These are phyloP conservation scores for Dione vanillae DNA, from an alignment of 2,888 invertebrate genomes.

Conservation along the genomic window DNA sequence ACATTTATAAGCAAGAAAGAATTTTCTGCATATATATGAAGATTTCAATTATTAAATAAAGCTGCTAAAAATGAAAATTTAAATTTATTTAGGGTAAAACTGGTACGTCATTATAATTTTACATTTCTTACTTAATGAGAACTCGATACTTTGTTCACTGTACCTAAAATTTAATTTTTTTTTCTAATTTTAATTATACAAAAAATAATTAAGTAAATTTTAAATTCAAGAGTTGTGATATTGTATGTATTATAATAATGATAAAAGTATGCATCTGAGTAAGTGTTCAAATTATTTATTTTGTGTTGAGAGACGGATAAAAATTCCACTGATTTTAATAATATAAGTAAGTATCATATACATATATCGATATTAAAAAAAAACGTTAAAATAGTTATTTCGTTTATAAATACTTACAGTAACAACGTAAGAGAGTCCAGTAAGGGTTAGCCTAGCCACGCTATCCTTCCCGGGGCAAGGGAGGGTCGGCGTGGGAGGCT, in stretches of 20 bases:
- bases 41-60: too few species aligned
- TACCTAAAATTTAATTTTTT: neutral
- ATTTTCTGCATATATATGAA: neutral
- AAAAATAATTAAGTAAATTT: neutral
- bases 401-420: constrained; percentile 86
- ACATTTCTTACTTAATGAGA: constrained; percentile 20
- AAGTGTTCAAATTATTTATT: too few species aligned
- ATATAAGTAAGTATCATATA: too few species aligned
- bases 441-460: constrained; percentile 92
- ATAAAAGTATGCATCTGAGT: too few species aligned
- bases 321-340: too few species aligned
- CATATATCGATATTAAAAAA: too few species aligned
- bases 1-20: neutral
- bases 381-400: too few species aligned
- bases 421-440: constrained; percentile 91
- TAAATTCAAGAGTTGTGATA: neutral
- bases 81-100: constrained; percentile 4
- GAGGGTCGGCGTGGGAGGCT: constrained; percentile 64
- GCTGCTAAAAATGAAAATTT: neutral
- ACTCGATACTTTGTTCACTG: constrained; percentile 23
- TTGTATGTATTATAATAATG: neutral
- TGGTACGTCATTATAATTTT: constrained; percentile 12
- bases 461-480: constrained; percentile 88
- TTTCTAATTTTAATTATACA: neutral
- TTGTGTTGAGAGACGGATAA: too few species aligned